These are phyloP conservation scores for Muscidifurax raptorellus DNA, from an alignment of 1,140 invertebrate genomes.

Conservation along the genomic window DNA sequence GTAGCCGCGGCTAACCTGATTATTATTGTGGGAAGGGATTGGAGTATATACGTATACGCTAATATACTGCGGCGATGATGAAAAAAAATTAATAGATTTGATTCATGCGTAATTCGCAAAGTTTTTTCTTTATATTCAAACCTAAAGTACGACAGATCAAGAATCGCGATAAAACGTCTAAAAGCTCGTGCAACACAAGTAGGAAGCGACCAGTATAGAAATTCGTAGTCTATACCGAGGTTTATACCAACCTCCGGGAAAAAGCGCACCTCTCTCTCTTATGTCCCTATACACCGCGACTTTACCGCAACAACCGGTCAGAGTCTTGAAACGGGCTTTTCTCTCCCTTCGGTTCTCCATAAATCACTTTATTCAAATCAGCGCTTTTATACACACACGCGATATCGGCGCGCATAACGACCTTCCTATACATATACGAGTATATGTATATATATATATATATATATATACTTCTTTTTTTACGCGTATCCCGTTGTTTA, in stretches of 20 bases:
- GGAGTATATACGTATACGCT: background rate
- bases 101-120: too few relatives aligned
- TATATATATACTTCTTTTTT: background rate
- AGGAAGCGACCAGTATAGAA: too few relatives aligned
- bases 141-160: too few relatives aligned
- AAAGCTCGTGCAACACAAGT: background rate
- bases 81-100: background rate
- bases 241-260: background rate
- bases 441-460: background rate
- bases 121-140: too few relatives aligned
- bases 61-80: too few relatives aligned
- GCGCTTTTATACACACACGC: slow-evolving; percentile 4
- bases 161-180: background rate
- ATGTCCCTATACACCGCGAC: too few relatives aligned
- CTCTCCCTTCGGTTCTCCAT: background rate
- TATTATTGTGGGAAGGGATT: background rate
- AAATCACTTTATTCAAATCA: slow-evolving; percentile 40
- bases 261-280: background rate
- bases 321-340: background rate
- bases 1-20: slow-evolving; percentile 3
- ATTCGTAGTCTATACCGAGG: too few relatives aligned
- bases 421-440: too few relatives aligned
- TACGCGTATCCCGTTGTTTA: slow-evolving; percentile 13
- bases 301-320: background rate
- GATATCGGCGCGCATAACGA: slow-evolving; percentile 1